Evolutionary conservation across 2,888 invertebrate genomes (phyloP).

Genomic region (Helleia helle): DNA sequence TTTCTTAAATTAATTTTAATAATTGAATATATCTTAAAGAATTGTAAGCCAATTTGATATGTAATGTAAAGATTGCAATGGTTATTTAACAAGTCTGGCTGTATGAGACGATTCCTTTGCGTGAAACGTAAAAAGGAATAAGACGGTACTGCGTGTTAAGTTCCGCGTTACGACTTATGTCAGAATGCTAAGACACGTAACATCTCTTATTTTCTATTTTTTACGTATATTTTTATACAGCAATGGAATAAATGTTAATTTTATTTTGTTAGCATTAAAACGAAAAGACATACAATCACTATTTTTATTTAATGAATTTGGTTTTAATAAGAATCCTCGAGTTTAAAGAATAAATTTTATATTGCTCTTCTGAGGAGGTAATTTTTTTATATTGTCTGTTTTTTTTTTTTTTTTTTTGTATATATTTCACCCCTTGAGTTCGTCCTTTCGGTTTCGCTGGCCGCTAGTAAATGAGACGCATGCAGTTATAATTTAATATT

Average conservation of each 20-base stretch:
- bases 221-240: conserved; percentile 73
- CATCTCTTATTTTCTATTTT: conserved; percentile 56
- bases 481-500: no score
- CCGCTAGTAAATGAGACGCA: no score
- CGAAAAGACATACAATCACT: conserved; percentile 68
- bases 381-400: conserved; percentile 24
- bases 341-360: conserved; percentile 67
- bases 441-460: not conserved
- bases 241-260: conserved; percentile 69
- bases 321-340: conserved; percentile 46
- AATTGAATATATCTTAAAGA: conserved; percentile 1
- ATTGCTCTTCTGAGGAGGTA: conserved; percentile 57
- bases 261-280: conserved; percentile 74
- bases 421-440: not conserved
- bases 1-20: conserved; percentile 5
- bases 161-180: no score
- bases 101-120: not conserved
- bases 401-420: no score
- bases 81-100: no score
- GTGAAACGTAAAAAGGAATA: conserved; percentile 1
- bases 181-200: conserved; percentile 29
- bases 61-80: no score
- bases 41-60: no score
- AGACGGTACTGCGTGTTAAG: conserved; percentile 10
- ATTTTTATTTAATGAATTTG: conserved; percentile 51